These are phyloP conservation scores for Ophthalmolycus amberensis DNA, from an alignment of 2,113 vertebrate species.

Conservation along the genomic window DNA sequence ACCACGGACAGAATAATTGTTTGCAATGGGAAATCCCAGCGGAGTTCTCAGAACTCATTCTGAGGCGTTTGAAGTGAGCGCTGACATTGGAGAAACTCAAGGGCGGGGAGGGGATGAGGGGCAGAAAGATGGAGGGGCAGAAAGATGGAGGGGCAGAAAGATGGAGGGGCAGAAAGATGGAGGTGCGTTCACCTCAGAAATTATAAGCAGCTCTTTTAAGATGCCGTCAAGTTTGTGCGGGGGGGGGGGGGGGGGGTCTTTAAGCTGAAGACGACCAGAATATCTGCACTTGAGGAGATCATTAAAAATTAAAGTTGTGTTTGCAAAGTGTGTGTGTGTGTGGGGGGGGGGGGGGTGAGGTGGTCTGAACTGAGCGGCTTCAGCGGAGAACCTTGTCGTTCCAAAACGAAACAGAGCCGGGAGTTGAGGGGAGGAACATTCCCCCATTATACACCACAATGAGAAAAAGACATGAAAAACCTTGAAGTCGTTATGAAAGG, in stretches of 20 bases:
- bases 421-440: neutral
- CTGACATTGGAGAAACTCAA: constrained; percentile 81
- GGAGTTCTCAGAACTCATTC: constrained; percentile 76
- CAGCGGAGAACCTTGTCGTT: constrained; percentile 53
- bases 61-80: constrained; percentile 76
- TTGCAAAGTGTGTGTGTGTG: constrained; percentile 43
- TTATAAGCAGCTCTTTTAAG: constrained; percentile 72
- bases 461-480: constrained; percentile 33
- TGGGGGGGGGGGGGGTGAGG: constrained; percentile 48
- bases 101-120: constrained; percentile 66
- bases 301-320: constrained; percentile 72
- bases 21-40: constrained; percentile 76
- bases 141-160: too few relatives aligned
- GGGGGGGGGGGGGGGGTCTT: neutral
- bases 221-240: constrained; percentile 43
- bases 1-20: constrained; percentile 73
- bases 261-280: constrained; percentile 18
- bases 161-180: constrained; percentile 61
- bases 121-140: constrained; percentile 61
- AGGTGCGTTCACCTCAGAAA: constrained; percentile 67
- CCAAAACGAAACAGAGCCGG: neutral
- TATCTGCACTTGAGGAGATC: constrained; percentile 61
- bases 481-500: constrained; percentile 58
- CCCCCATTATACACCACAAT: constrained; percentile 10
- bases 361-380: constrained; percentile 43